phyloP scores from a whole-genome alignment of 92 coral and sea anemone genomes.

The Desmophyllum pertusum region DNA sequence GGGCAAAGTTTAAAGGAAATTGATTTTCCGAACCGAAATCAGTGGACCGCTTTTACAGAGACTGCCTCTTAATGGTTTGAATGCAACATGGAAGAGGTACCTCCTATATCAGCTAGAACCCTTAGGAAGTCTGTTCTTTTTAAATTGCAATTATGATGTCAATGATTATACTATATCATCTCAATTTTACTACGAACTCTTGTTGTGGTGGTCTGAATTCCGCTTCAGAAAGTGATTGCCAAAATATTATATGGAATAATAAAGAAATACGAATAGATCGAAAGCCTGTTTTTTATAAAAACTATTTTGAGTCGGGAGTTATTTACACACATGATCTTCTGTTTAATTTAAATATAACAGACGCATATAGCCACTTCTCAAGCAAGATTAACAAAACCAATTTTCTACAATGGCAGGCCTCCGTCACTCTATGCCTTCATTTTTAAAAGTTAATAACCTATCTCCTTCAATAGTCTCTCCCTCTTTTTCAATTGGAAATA shows the following conservation, averaged over 20 bases:
- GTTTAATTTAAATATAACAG: slow-evolving; percentile 2
- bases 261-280: background rate
- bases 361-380: background rate
- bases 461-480: too few relatives aligned
- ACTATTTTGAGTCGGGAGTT: background rate
- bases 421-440: slow-evolving; percentile 3
- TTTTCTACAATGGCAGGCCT: background rate
- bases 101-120: too few relatives aligned
- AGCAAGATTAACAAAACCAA: background rate
- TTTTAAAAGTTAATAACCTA: background rate
- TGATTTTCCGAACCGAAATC: too few relatives aligned
- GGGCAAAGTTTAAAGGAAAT: too few relatives aligned
- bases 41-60: too few relatives aligned
- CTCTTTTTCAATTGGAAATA: background rate
- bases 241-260: background rate
- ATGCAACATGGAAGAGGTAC: too few relatives aligned
- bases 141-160: too few relatives aligned
- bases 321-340: background rate
- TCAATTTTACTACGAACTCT: too few relatives aligned
- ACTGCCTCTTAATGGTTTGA: too few relatives aligned
- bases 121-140: too few relatives aligned
- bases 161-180: too few relatives aligned
- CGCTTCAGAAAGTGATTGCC: background rate
- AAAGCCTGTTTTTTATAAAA: background rate
- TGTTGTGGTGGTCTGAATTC: background rate